A percentile compares a stretch with the other conserved stretches of the same genome.
Conservation (phyloP, 2,888 invertebrate genomes). For the Eueremaeus valkanovi region DNA sequence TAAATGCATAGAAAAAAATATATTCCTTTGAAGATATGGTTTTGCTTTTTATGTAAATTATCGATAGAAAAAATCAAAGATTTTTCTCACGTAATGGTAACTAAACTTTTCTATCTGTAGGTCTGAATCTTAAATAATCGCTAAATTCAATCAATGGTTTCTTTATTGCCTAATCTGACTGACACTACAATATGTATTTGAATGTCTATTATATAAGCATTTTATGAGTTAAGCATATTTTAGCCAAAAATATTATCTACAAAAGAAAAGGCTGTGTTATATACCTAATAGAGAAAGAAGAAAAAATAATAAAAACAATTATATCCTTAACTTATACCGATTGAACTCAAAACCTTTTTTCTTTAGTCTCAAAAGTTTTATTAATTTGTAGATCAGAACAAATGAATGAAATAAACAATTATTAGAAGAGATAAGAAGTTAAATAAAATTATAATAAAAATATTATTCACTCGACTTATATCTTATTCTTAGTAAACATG, state of each 20-base stretch:
- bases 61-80: not conserved
- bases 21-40: no score
- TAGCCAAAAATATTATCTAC: not conserved
- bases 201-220: not conserved
- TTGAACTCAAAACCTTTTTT: conserved; percentile 28
- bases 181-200: not conserved
- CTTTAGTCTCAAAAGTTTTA: not conserved
- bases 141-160: not conserved
- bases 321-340: conserved; percentile 26
- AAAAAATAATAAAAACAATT: not conserved
- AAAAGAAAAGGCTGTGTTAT: not conserved
- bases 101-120: not conserved
- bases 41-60: no score
- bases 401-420: not conserved
- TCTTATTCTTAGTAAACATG: not conserved
- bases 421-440: not conserved
- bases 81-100: not conserved
- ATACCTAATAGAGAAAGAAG: not conserved
- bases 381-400: conserved; percentile 10
- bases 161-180: not conserved
- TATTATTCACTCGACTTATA: not conserved
- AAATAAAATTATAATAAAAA: conserved; percentile 6
- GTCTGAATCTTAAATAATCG: not conserved
- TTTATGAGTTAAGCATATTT: not conserved
- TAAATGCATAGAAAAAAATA: no score